Conservation (phyloP, 1,140 invertebrate genomes). For the Nymphalis io region DNA sequence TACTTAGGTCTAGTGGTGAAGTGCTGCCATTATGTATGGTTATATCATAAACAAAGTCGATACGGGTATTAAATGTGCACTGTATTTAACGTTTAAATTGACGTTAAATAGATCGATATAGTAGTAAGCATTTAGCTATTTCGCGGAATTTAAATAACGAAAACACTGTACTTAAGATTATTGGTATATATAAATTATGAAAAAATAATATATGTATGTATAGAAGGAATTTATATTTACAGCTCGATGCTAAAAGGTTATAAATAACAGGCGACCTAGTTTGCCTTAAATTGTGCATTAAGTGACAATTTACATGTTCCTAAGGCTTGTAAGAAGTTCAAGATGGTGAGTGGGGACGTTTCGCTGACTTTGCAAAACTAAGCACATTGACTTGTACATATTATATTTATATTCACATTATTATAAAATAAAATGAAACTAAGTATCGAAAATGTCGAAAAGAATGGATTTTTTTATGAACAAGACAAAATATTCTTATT, state of each 20-base stretch:
- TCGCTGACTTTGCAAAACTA: slow-evolving; percentile 31
- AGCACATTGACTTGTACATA: slow-evolving; percentile 6
- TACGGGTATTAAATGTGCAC: too few species aligned
- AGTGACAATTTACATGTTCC: slow-evolving; percentile 41
- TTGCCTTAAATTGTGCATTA: slow-evolving; percentile 34
- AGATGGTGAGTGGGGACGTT: slow-evolving; percentile 32
- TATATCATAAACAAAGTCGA: too few species aligned
- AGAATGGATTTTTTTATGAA: not conserved
- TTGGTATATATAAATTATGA: too few species aligned
- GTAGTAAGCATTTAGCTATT: too few species aligned
- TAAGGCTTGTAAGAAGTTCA: slow-evolving; percentile 30
- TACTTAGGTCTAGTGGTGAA: slow-evolving; percentile 14
- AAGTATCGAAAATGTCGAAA: not conserved
- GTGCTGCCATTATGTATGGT: not conserved
- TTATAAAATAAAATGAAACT: not conserved
- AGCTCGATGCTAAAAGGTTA: too few species aligned
- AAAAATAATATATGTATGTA: too few species aligned
- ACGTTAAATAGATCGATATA: too few species aligned
- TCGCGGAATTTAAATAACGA: too few species aligned
- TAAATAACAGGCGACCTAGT: slow-evolving; percentile 21
- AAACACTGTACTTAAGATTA: too few species aligned
- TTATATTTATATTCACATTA: not conserved
- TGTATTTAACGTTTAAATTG: too few species aligned
- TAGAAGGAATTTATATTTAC: too few species aligned
- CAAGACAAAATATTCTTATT: slow-evolving; percentile 1